Evolutionary conservation across 1,140 invertebrate genomes (phyloP).

Genomic region (Diachasma alloeum): DNA sequence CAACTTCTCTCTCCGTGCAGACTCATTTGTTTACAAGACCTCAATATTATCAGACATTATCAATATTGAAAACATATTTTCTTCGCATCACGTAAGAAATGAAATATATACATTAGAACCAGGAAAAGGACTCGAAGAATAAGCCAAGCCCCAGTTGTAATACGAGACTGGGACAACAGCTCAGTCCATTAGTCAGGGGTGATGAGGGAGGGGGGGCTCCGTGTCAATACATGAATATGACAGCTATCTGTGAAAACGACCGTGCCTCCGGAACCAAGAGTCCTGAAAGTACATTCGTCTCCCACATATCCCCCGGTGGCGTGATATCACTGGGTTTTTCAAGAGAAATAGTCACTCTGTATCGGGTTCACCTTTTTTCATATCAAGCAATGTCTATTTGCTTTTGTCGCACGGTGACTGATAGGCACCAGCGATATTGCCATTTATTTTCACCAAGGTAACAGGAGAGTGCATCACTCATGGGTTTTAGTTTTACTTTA

Average conservation of each 20-base stretch:
- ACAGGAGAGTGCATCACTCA: slow-evolving; percentile 5
- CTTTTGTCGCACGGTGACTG: slow-evolving; percentile 9
- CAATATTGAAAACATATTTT: background rate
- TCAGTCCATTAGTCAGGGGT: slow-evolving; percentile 63
- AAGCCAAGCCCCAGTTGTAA: slow-evolving; percentile 56
- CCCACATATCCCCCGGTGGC: background rate
- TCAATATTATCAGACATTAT: too few relatives aligned
- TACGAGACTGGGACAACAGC: slow-evolving; percentile 61
- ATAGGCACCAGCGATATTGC: background rate
- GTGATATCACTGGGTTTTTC: background rate
- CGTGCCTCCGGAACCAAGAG: slow-evolving; percentile 26
- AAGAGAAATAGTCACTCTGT: background rate
- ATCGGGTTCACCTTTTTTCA: background rate
- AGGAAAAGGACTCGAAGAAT: slow-evolving; percentile 47
- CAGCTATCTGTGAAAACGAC: slow-evolving; percentile 45
- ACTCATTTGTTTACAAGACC: too few relatives aligned
- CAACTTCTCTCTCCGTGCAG: too few relatives aligned
- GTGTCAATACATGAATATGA: slow-evolving; percentile 66
- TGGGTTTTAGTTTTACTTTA: background rate
- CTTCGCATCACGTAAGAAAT: background rate
- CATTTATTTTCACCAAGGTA: background rate
- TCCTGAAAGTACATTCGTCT: background rate
- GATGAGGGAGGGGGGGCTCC: slow-evolving; percentile 12
- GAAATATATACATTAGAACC: slow-evolving; percentile 17
- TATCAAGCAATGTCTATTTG: slow-evolving; percentile 10